A percentile compares a stretch with the other conserved stretches of the same genome.
Conservation (phyloP, 2,888 invertebrate species). For the Brachyptera risi region DNA sequence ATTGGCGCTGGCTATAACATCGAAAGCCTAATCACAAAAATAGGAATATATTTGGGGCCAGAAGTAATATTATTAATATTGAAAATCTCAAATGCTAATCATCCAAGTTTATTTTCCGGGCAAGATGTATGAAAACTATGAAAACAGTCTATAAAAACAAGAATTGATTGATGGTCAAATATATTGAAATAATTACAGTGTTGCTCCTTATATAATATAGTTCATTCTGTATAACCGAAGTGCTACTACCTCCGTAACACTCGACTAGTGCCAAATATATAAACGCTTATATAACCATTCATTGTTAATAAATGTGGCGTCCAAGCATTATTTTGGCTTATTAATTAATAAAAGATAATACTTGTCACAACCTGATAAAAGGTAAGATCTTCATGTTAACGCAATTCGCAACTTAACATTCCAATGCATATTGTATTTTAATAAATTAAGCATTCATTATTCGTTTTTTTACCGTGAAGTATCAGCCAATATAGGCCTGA, state of each 20-base stretch:
- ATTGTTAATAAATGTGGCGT: slow-evolving; percentile 13
- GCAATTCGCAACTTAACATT: slow-evolving; percentile 7
- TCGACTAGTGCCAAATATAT: slow-evolving; percentile 19
- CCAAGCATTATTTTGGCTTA: slow-evolving; percentile 20
- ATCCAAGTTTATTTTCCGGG: too few species aligned
- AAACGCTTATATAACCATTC: slow-evolving; percentile 15
- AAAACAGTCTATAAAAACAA: too few species aligned
- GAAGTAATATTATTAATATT: too few species aligned
- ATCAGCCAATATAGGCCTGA: neutral
- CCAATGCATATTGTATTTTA: slow-evolving; percentile 7
- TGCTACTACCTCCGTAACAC: neutral
- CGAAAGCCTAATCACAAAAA: too few species aligned
- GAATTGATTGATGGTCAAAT: too few species aligned
- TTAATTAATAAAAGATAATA: neutral
- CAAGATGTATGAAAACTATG: too few species aligned
- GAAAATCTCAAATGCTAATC: too few species aligned
- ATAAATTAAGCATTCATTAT: neutral
- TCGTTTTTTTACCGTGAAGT: neutral
- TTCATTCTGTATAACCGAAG: too few species aligned
- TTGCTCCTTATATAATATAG: too few species aligned
- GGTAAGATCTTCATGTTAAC: neutral
- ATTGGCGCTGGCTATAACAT: too few species aligned
- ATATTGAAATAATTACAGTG: too few species aligned
- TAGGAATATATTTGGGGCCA: too few species aligned
- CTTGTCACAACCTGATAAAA: neutral